A percentile compares a stretch with the other conserved stretches of the same genome.
phyloP scores from a whole-genome alignment of 2,113 vertebrate genomes.

The Abramis brama region DNA sequence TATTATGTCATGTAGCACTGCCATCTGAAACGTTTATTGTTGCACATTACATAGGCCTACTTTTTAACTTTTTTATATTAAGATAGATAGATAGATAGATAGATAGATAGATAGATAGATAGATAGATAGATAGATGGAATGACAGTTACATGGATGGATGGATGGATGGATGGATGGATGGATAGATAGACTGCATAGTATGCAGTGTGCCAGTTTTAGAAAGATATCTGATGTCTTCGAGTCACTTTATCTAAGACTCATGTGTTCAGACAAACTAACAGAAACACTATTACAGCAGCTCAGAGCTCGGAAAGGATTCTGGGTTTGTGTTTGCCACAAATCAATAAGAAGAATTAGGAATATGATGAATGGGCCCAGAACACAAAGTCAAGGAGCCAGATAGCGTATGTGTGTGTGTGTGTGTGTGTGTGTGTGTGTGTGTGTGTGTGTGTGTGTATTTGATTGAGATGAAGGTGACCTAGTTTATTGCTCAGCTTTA shows the following conservation, averaged over 20 bases:
- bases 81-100: no score
- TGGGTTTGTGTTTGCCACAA: slow-evolving; percentile 33
- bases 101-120: no score
- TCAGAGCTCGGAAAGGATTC: slow-evolving; percentile 31
- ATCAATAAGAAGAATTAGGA: slow-evolving; percentile 41
- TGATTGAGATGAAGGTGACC: slow-evolving; percentile 52
- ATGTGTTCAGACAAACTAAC: slow-evolving; percentile 36
- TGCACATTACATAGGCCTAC: not conserved
- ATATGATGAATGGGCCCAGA: slow-evolving; percentile 48
- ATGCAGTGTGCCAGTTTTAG: not conserved
- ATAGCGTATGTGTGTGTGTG: slow-evolving; percentile 8
- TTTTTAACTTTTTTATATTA: not conserved
- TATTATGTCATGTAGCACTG: not conserved
- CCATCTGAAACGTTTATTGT: not conserved
- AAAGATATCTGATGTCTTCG: not conserved
- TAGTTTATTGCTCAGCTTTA: slow-evolving; percentile 43
- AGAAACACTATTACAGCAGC: slow-evolving; percentile 28
- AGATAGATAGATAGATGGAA: accelerated
- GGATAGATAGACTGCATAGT: not conserved
- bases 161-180: no score
- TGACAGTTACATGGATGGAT: no score
- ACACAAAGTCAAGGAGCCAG: slow-evolving; percentile 3
- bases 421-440: not conserved
- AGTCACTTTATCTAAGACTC: slow-evolving; percentile 4
- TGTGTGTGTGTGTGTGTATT: not conserved